A percentile compares a stretch with the other conserved stretches of the same genome.
phyloP scores from a whole-genome alignment of 92 coral and sea anemone genomes.

The Diadumene lineata region DNA sequence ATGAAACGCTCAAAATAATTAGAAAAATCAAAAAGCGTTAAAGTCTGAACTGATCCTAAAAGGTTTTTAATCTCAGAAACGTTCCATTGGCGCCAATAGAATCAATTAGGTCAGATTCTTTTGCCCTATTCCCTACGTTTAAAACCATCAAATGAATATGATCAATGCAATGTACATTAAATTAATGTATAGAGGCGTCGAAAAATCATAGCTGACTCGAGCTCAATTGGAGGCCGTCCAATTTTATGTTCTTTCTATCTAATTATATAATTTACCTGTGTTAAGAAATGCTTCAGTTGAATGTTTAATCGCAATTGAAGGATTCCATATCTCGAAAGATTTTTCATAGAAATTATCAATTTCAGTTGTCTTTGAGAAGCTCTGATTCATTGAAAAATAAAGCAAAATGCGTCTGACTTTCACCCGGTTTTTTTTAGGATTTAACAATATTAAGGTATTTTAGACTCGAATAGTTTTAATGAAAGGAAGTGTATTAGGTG shows the following conservation, averaged over 20 bases:
- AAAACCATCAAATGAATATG: not conserved
- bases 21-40: conserved; percentile 10
- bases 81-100: conserved; percentile 14
- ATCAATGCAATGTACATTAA: not conserved
- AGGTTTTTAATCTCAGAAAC: conserved; percentile 11
- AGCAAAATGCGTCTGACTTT: no score
- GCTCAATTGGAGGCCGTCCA: not conserved
- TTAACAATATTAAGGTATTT: not conserved
- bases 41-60: conserved; percentile 5
- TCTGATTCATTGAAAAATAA: no score
- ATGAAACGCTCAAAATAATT: conserved; percentile 4
- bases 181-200: conserved; percentile 2
- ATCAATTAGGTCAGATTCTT: not conserved
- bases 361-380: not conserved
- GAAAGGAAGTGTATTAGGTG: conserved; percentile 8
- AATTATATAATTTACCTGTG: conserved; percentile 13
- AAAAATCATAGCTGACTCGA: not conserved
- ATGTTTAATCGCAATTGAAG: not conserved
- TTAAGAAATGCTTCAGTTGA: not conserved
- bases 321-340: not conserved
- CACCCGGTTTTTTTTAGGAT: no score
- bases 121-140: no score
- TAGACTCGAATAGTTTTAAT: not conserved
- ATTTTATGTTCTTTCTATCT: conserved; percentile 5
- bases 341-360: not conserved